A percentile compares a stretch with the other conserved stretches of the same genome.
These are phyloP conservation scores for Peromyscus californicus DNA, from an alignment of 2,113 vertebrate species.

Conservation along the genomic window DNA sequence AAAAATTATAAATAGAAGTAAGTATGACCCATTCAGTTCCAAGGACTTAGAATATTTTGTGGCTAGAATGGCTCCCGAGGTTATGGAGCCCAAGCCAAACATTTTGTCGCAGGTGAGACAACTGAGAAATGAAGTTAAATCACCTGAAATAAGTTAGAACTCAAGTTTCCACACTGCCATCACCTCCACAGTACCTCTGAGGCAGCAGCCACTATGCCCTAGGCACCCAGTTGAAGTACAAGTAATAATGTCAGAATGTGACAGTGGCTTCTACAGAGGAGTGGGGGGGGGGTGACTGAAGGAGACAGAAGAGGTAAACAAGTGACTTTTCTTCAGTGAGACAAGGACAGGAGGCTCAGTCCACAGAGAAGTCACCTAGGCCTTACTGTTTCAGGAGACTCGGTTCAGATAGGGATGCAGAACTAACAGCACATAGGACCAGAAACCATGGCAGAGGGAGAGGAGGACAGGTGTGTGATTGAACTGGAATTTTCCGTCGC, in stretches of 20 bases:
- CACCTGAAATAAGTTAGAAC: not conserved
- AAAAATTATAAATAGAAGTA: constrained; percentile 77
- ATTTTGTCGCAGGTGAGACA: constrained; percentile 31
- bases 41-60: constrained; percentile 62
- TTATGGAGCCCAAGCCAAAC: not conserved
- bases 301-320: constrained; percentile 1
- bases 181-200: not conserved
- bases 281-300: not conserved
- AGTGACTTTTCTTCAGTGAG: not conserved
- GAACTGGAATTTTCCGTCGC: constrained; percentile 62
- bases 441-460: not conserved
- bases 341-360: not conserved
- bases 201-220: not conserved
- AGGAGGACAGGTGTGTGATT: constrained; percentile 10
- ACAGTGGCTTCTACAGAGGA: not conserved
- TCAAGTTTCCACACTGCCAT: not conserved
- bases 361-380: not conserved
- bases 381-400: not conserved
- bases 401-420: not conserved
- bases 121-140: not conserved
- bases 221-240: not conserved
- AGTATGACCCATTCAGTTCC: constrained; percentile 71
- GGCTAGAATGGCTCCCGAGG: not conserved
- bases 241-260: not conserved
- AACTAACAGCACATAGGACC: not conserved